Conservation (phyloP, 1,140 invertebrate genomes). For the Phocides pigmalion region DNA sequence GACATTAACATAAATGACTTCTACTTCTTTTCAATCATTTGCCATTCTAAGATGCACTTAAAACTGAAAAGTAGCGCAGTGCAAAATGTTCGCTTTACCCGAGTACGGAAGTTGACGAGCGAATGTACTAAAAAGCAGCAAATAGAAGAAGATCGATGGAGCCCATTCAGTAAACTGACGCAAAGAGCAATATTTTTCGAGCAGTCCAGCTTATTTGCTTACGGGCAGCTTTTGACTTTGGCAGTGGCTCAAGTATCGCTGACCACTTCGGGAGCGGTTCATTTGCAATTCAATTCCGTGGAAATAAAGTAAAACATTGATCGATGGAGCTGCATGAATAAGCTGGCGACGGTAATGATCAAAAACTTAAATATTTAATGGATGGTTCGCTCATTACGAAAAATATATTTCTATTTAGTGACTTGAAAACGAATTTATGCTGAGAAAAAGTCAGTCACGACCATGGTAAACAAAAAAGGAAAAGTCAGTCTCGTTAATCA, state of each 20-base stretch:
- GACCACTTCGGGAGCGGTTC: constrained; percentile 19
- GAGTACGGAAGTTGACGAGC: constrained; percentile 1
- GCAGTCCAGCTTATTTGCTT: constrained; percentile 34
- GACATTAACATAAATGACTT: no score
- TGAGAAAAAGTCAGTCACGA: no score
- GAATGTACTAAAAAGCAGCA: constrained; percentile 11
- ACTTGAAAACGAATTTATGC: no score
- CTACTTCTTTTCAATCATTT: not conserved
- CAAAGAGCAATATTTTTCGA: constrained; percentile 33
- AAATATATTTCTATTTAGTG: not conserved
- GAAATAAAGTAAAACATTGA: constrained; percentile 28
- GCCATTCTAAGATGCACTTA: not conserved
- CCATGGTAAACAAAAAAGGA: no score
- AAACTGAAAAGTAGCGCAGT: not conserved
- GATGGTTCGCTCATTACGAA: not conserved
- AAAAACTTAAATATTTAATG: constrained; percentile 6
- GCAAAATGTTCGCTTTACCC: constrained; percentile 4
- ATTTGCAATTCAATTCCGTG: constrained; percentile 35
- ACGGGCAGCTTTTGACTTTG: constrained; percentile 30
- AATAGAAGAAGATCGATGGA: constrained; percentile 27
- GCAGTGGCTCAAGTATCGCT: constrained; percentile 25
- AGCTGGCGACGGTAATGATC: constrained; percentile 12
- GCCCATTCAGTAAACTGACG: constrained; percentile 21
- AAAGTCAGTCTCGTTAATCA: no score
- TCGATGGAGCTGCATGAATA: constrained; percentile 7